These are phyloP conservation scores for Luperina testacea DNA, from an alignment of 2,888 invertebrate species.

Conservation along the genomic window DNA sequence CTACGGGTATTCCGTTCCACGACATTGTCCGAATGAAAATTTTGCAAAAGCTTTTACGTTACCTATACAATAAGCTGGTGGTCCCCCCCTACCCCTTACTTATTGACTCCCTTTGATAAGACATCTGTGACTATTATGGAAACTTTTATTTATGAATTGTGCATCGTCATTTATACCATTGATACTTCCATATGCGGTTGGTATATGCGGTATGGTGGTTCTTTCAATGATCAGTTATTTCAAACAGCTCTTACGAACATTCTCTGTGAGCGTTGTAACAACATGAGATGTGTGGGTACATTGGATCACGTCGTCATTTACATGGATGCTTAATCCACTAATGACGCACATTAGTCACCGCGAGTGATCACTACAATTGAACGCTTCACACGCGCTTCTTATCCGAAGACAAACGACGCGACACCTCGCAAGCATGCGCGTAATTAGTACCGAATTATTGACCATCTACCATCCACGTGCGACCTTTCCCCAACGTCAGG, in stretches of 20 bases:
- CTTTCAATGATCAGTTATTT: not conserved
- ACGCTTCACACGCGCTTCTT: slow-evolving; percentile 26
- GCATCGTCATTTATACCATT: not conserved
- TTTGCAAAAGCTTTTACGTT: not conserved
- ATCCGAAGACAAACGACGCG: slow-evolving; percentile 37
- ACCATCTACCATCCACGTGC: slow-evolving; percentile 8
- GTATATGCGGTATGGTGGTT: too few species aligned
- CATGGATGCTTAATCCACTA: slow-evolving; percentile 16
- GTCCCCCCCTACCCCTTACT: not conserved
- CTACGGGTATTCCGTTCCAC: not conserved
- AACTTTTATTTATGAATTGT: not conserved
- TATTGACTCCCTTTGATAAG: not conserved
- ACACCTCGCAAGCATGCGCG: slow-evolving; percentile 2
- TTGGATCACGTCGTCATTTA: not conserved
- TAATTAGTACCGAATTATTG: slow-evolving; percentile 31
- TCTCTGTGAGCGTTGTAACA: not conserved
- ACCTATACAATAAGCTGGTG: not conserved
- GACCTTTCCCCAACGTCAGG: too few species aligned
- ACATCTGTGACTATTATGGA: not conserved
- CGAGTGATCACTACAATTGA: slow-evolving; percentile 16
- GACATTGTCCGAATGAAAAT: not conserved
- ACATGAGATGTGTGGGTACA: slow-evolving; percentile 10
- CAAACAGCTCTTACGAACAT: not conserved
- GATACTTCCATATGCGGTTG: too few species aligned
- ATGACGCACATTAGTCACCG: slow-evolving; percentile 16